phyloP scores from a whole-genome alignment of 2,113 vertebrate genomes.

The Prionailurus bengalensis region DNA sequence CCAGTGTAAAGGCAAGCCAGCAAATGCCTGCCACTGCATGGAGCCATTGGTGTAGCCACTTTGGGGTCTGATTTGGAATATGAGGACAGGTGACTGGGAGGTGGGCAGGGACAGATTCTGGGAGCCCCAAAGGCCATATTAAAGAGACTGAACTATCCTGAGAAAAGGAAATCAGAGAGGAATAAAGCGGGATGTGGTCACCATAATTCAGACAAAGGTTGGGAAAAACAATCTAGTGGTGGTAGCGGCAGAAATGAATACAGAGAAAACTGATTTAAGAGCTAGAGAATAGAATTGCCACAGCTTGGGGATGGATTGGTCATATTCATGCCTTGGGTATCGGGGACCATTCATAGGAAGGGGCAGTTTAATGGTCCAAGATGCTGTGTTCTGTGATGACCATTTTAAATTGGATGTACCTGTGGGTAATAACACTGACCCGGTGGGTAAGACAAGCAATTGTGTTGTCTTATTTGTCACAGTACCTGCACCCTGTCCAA shows the following conservation, averaged over 20 bases:
- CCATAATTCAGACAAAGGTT: background rate
- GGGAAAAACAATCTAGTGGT: background rate
- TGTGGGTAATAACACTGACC: background rate
- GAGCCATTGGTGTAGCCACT: too few species aligned
- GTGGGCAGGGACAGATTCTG: background rate
- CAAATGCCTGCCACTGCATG: background rate
- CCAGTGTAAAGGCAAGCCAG: background rate
- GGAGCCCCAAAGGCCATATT: background rate
- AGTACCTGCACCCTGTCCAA: background rate
- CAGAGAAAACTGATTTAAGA: background rate
- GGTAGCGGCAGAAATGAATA: background rate
- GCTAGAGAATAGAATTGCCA: background rate
- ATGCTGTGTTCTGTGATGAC: background rate
- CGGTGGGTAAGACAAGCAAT: background rate
- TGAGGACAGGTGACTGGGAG: background rate
- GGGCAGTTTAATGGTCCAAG: background rate
- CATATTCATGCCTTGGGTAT: background rate
- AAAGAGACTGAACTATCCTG: background rate
- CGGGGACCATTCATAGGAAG: background rate
- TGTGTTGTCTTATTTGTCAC: background rate
- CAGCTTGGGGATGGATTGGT: background rate
- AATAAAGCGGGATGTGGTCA: background rate
- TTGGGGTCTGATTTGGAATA: background rate
- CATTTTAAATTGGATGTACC: background rate
- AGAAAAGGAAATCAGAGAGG: background rate